Conservation (phyloP, 2,888 invertebrate genomes). For the Dastarcus helophoroides region DNA sequence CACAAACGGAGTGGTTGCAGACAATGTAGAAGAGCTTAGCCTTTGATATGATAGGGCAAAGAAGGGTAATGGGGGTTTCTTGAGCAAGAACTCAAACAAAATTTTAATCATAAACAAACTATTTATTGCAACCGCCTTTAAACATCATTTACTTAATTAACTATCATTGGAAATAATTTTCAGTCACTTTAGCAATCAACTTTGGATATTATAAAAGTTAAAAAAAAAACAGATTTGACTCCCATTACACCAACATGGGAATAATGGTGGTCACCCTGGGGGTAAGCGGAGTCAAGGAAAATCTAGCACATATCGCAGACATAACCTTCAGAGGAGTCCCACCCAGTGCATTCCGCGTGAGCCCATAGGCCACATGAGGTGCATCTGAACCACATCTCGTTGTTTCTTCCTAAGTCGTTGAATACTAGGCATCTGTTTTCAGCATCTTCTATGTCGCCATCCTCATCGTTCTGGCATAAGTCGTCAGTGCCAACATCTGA, state of each 20-base stretch:
- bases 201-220: slow-evolving; percentile 9
- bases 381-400: slow-evolving; percentile 15
- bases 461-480: slow-evolving; percentile 8
- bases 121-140: slow-evolving; percentile 10
- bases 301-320: slow-evolving; percentile 10
- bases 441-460: slow-evolving; percentile 10
- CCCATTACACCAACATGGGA: slow-evolving; percentile 9
- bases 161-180: slow-evolving; percentile 10
- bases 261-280: slow-evolving; percentile 7
- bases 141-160: slow-evolving; percentile 10
- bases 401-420: slow-evolving; percentile 12
- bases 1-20: too few relatives aligned
- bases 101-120: slow-evolving; percentile 7
- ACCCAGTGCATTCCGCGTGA: slow-evolving; percentile 11
- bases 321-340: slow-evolving; percentile 10
- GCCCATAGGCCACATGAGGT: slow-evolving; percentile 13
- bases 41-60: too few relatives aligned
- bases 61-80: slow-evolving; percentile 11
- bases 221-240: slow-evolving; percentile 12
- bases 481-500: slow-evolving; percentile 7
- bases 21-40: too few relatives aligned
- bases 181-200: slow-evolving; percentile 9
- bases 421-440: slow-evolving; percentile 13
- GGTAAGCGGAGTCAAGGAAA: slow-evolving; percentile 10
- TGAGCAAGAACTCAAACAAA: slow-evolving; percentile 11